These are phyloP conservation scores for Drosophila pseudotalamancana DNA, from an alignment of 2,888 invertebrate genomes.

Conservation along the genomic window DNA sequence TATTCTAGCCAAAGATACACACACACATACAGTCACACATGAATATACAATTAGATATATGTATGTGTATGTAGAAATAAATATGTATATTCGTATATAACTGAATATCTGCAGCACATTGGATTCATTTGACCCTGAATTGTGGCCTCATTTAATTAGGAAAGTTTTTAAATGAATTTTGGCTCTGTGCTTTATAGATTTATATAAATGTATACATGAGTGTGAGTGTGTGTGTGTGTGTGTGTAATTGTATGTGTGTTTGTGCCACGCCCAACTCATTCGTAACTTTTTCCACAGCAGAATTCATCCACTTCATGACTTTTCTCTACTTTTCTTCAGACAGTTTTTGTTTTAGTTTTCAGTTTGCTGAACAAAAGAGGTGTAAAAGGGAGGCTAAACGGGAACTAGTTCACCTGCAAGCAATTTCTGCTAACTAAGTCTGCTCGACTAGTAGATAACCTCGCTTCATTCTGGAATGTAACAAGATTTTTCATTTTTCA, in stretches of 20 bases:
- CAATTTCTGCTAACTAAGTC: not conserved
- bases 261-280: not conserved
- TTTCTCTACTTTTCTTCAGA: constrained; percentile 1
- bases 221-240: not conserved
- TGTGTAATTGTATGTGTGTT: not conserved
- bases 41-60: too few relatives aligned
- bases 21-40: not conserved
- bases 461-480: not conserved
- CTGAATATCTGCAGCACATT: too few relatives aligned
- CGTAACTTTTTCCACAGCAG: not conserved
- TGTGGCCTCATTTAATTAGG: constrained; percentile 21
- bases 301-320: constrained; percentile 4
- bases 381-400: too few relatives aligned
- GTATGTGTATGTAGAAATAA: too few relatives aligned
- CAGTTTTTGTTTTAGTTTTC: not conserved
- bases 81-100: too few relatives aligned
- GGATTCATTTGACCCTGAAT: constrained; percentile 1
- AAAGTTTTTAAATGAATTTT: constrained; percentile 21
- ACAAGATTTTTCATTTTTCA: not conserved
- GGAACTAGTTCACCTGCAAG: not conserved
- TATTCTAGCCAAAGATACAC: too few relatives aligned
- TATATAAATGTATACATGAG: not conserved
- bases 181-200: not conserved
- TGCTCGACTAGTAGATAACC: not conserved
- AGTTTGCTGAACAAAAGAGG: not conserved